Evolutionary conservation across 2,888 invertebrate species (phyloP).

Genomic region (Nomada ferruginata): DNA sequence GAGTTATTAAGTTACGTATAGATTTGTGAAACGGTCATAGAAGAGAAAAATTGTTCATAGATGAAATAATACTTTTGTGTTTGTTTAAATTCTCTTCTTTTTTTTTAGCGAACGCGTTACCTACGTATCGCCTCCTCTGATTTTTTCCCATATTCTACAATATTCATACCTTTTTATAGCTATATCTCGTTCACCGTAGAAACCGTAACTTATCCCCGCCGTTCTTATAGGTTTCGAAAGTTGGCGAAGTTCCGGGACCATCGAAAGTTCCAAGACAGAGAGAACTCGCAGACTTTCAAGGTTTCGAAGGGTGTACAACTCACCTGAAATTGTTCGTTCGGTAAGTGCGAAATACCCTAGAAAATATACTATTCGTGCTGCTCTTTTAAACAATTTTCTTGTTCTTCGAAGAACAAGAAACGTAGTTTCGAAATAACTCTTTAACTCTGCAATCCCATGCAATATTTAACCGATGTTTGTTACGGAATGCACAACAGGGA

Average conservation of each 20-base stretch:
- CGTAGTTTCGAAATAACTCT: not conserved
- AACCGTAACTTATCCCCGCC: slow-evolving; percentile 29
- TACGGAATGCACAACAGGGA: not conserved
- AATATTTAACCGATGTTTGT: slow-evolving; percentile 2
- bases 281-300: slow-evolving; percentile 46
- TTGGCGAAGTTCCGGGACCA: slow-evolving; percentile 30
- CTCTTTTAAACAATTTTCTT: not conserved
- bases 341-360: slow-evolving; percentile 3
- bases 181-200: not conserved
- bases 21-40: not conserved
- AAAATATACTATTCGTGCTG: not conserved
- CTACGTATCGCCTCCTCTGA: too few relatives aligned
- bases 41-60: too few relatives aligned
- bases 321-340: slow-evolving; percentile 32
- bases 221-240: slow-evolving; percentile 43
- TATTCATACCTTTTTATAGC: slow-evolving; percentile 33
- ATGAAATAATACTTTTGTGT: not conserved
- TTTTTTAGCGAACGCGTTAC: not conserved
- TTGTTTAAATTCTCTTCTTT: not conserved
- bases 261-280: slow-evolving; percentile 41
- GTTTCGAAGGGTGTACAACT: slow-evolving; percentile 36
- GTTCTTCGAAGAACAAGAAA: not conserved
- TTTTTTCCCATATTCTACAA: not conserved
- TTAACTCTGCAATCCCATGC: not conserved
- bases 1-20: not conserved